A percentile compares a stretch with the other conserved stretches of the same genome.
phyloP scores from a whole-genome alignment of 2,113 vertebrate genomes.

The Hoplias malabaricus region DNA sequence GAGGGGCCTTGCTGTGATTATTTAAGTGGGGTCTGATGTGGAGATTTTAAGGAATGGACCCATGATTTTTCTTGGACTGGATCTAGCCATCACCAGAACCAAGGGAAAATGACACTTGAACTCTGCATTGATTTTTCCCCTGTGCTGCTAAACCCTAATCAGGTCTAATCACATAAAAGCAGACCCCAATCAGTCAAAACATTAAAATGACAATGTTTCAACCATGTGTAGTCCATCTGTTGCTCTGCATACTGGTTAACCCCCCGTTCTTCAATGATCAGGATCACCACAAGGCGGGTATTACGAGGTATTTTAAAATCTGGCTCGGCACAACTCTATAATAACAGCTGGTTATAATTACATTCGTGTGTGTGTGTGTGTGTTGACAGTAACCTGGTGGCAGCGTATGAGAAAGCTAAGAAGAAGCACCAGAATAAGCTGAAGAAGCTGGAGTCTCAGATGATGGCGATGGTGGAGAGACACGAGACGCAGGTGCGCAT shows the following conservation, averaged over 20 bases:
- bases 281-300: too few species aligned
- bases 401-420: conserved; percentile 89
- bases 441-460: conserved; percentile 88
- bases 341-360: conserved; percentile 1
- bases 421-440: conserved; percentile 89
- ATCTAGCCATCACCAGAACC: not conserved
- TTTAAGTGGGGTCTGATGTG: not conserved
- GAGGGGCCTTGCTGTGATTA: not conserved
- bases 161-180: not conserved
- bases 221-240: too few species aligned
- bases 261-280: too few species aligned
- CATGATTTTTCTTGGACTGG: not conserved
- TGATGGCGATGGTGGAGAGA: conserved; percentile 90
- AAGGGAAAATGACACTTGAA: not conserved
- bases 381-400: conserved; percentile 80
- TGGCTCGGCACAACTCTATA: too few species aligned
- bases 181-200: too few species aligned
- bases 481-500: conserved; percentile 88
- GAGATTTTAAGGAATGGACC: not conserved
- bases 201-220: too few species aligned
- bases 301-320: too few species aligned
- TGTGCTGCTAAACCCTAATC: too few species aligned
- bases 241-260: too few species aligned
- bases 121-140: not conserved
- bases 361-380: not conserved